A percentile compares a stretch with the other conserved stretches of the same genome.
Evolutionary conservation across 2,797 vertebrate species (phyloP).

Genomic region (Micromesistius poutassou): DNA sequence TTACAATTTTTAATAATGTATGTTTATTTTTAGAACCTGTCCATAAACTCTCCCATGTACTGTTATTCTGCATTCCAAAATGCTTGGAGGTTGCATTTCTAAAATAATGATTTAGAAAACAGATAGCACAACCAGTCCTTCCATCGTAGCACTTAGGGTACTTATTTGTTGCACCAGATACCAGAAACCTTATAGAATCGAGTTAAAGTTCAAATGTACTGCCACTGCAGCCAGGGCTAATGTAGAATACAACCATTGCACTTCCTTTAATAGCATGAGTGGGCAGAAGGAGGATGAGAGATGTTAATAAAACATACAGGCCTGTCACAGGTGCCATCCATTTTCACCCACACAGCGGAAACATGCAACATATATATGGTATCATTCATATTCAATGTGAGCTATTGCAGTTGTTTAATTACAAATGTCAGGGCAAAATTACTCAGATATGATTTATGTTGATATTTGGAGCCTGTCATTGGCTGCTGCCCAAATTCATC

Average conservation of each 20-base stretch:
- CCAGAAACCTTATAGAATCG: not conserved
- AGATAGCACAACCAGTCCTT: not conserved
- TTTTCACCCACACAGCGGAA: constrained; percentile 10
- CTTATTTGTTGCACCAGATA: not conserved
- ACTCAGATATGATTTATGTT: not conserved
- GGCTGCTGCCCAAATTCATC: not conserved
- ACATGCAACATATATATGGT: not conserved
- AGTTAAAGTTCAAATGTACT: not conserved
- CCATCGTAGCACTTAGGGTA: not conserved
- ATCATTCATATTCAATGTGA: not conserved
- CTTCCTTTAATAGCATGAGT: constrained; percentile 36
- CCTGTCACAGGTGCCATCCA: constrained; percentile 36
- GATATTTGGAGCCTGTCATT: not conserved
- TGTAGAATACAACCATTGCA: constrained; percentile 48
- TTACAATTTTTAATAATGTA: not conserved
- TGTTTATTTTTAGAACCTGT: not conserved
- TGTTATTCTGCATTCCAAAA: not conserved
- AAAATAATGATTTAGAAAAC: not conserved
- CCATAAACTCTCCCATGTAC: not conserved
- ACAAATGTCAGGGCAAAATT: not conserved
- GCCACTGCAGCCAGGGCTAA: not conserved
- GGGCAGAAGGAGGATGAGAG: constrained; percentile 21
- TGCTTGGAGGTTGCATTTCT: not conserved
- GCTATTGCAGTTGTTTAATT: not conserved
- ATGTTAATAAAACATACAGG: constrained; percentile 54